Evolutionary conservation across 1,140 invertebrate species (phyloP).

Genomic region (Halesus radiatus): DNA sequence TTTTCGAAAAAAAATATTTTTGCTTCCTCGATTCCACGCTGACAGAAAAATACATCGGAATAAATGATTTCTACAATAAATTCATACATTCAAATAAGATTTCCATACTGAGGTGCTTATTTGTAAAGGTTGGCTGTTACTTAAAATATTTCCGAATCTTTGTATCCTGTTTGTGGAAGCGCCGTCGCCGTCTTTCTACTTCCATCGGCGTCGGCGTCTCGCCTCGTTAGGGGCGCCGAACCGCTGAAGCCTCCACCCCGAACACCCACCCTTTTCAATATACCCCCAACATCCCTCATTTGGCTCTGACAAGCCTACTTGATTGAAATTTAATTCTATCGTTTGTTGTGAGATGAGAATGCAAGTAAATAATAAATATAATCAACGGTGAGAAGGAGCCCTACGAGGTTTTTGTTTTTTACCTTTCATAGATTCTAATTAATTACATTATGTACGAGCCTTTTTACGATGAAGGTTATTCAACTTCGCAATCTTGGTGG

Average conservation of each 20-base stretch:
- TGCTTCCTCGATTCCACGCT: too few relatives aligned
- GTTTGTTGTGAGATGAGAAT: neutral
- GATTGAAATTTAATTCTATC: slow-evolving; percentile 15
- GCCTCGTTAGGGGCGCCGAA: slow-evolving; percentile 44
- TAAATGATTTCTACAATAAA: too few relatives aligned
- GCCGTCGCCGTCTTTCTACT: neutral
- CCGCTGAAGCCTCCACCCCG: slow-evolving; percentile 1
- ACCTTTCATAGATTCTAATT: too few relatives aligned
- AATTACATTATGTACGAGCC: too few relatives aligned
- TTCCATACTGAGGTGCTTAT: too few relatives aligned
- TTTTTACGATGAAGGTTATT: too few relatives aligned
- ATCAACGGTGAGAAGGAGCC: too few relatives aligned
- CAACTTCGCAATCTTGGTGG: too few relatives aligned
- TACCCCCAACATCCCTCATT: neutral
- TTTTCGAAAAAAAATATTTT: too few relatives aligned
- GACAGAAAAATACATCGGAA: too few relatives aligned
- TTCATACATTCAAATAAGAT: too few relatives aligned
- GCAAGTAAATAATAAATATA: neutral
- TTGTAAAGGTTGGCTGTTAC: neutral
- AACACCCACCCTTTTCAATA: neutral
- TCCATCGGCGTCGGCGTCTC: slow-evolving; percentile 43
- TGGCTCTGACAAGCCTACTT: neutral
- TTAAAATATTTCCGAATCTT: neutral
- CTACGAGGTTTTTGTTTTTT: too few relatives aligned
- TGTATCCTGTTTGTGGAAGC: slow-evolving; percentile 13